phyloP scores from a whole-genome alignment of 2,797 vertebrate genomes.

The Sebastolobus alascanus region DNA sequence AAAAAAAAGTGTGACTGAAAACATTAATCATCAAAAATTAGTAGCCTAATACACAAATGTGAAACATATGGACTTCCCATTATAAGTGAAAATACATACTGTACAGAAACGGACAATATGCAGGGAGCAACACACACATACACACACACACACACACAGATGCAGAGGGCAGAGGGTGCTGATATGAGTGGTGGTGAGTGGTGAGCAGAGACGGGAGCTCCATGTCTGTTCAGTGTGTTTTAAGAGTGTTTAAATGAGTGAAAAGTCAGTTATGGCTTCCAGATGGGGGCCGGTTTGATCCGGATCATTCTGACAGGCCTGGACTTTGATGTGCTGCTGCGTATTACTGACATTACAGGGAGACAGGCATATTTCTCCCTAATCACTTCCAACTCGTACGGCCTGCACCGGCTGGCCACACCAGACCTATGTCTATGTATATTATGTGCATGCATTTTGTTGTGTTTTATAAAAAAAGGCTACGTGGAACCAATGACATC shows the following conservation, averaged over 20 bases:
- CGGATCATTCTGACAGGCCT: conserved; percentile 86
- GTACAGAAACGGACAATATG: conserved; percentile 24
- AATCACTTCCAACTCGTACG: conserved; percentile 83
- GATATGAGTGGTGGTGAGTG: conserved; percentile 79
- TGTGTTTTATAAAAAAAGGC: conserved; percentile 3
- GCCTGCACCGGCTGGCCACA: conserved; percentile 47
- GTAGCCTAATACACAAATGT: conserved; percentile 59
- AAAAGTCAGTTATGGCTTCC: conserved; percentile 88
- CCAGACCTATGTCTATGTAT: conserved; percentile 26
- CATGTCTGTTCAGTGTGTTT: conserved; percentile 83
- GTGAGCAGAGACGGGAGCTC: conserved; percentile 82
- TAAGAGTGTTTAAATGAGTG: conserved; percentile 87
- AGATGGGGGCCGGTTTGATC: conserved; percentile 87
- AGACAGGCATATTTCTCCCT: conserved; percentile 82
- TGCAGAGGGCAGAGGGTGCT: conserved; percentile 62
- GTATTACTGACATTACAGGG: conserved; percentile 87
- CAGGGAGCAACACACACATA: conserved; percentile 30
- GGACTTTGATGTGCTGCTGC: conserved; percentile 88
- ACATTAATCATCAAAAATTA: conserved; percentile 69
- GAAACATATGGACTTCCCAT: conserved; percentile 59
- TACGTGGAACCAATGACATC: conserved; percentile 5
- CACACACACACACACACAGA: conserved; percentile 41
- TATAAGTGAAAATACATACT: conserved; percentile 42
- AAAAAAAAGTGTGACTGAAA: conserved; percentile 64
- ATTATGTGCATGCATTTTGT: conserved; percentile 19